A percentile compares a stretch with the other conserved stretches of the same genome.
These are phyloP conservation scores for Luehdorfia chinensis DNA, from an alignment of 1,140 invertebrate species.

Conservation along the genomic window DNA sequence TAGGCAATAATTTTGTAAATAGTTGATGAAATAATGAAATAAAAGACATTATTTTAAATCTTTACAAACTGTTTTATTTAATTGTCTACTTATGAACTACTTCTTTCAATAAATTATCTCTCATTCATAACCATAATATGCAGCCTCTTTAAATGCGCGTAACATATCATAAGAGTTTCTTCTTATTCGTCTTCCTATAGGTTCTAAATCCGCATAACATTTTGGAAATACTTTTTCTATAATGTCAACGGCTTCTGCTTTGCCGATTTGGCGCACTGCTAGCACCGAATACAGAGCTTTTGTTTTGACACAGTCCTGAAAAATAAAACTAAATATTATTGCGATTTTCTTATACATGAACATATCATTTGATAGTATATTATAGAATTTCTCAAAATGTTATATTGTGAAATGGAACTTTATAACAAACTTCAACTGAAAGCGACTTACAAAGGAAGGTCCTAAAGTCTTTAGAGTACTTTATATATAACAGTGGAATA, in stretches of 20 bases:
- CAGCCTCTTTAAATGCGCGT: slow-evolving; percentile 86
- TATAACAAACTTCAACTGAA: too few species aligned
- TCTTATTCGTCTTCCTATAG: slow-evolving; percentile 90
- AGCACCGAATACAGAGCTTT: slow-evolving; percentile 91
- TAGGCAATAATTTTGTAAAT: slow-evolving; percentile 52
- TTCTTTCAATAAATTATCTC: slow-evolving; percentile 1
- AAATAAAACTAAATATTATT: slow-evolving; percentile 26
- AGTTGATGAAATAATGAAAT: slow-evolving; percentile 52
- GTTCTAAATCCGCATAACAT: slow-evolving; percentile 96
- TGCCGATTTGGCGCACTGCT: slow-evolving; percentile 86
- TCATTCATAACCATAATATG: slow-evolving; percentile 88
- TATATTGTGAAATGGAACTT: too few species aligned
- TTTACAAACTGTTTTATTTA: slow-evolving; percentile 47
- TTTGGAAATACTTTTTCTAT: slow-evolving; percentile 93
- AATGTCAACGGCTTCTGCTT: slow-evolving; percentile 84
- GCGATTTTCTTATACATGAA: too few species aligned
- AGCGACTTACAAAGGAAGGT: too few species aligned
- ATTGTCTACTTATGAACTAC: slow-evolving; percentile 29
- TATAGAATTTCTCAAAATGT: too few species aligned
- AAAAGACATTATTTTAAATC: slow-evolving; percentile 73
- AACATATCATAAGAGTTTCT: slow-evolving; percentile 87
- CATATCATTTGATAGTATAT: too few species aligned
- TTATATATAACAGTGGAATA: too few species aligned
- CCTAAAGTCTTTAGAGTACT: too few species aligned
- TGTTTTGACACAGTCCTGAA: slow-evolving; percentile 92